A percentile compares a stretch with the other conserved stretches of the same genome.
Conservation (phyloP, 2,797 vertebrate genomes). For the Falco rusticolus region DNA sequence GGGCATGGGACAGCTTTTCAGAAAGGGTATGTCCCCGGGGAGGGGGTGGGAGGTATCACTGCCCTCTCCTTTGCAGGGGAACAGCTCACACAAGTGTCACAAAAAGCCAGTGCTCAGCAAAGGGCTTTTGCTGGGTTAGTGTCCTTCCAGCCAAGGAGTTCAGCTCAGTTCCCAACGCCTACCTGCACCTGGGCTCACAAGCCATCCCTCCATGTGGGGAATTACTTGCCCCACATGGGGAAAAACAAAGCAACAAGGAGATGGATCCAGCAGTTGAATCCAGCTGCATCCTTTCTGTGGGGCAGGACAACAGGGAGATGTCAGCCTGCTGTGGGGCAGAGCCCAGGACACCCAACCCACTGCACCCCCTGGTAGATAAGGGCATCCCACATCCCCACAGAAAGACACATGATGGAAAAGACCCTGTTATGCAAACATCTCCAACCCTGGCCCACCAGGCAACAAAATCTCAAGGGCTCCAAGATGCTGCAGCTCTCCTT, state of each 20-base stretch:
- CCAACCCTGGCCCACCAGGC: fast-evolving
- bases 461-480: not conserved
- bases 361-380: not conserved
- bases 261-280: not conserved
- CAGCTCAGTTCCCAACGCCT: not conserved
- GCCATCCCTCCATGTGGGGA: not conserved
- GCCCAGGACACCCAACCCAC: not conserved
- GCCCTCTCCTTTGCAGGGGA: not conserved
- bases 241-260: not conserved
- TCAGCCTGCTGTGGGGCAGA: not conserved
- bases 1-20: not conserved
- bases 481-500: not conserved
- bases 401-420: not conserved
- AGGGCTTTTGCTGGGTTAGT: not conserved
- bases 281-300: not conserved
- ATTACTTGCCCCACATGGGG: not conserved
- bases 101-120: not conserved
- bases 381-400: not conserved
- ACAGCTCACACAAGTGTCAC: not conserved
- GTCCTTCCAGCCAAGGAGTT: not conserved
- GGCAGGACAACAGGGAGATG: too few species aligned
- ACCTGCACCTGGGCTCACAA: fast-evolving
- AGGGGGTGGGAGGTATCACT: not conserved
- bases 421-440: not conserved
- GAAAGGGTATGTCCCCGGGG: not conserved